Conservation (phyloP, 2,888 invertebrate species). For the Perithous albicinctus region DNA sequence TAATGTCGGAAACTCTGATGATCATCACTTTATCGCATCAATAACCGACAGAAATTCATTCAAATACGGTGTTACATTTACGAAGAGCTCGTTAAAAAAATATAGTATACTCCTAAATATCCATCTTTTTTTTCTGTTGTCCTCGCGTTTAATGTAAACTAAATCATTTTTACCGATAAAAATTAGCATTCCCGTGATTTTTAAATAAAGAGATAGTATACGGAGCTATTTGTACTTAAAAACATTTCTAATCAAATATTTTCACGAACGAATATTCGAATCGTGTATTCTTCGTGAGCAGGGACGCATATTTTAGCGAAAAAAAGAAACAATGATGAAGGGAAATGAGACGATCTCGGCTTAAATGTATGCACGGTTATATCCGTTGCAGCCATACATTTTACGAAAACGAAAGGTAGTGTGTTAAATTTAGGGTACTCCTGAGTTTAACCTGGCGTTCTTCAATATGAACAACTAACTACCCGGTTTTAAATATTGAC, state of each 20-base stretch:
- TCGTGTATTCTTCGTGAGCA: constrained; percentile 26
- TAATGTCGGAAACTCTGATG: constrained; percentile 20
- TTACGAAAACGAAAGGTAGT: constrained; percentile 4
- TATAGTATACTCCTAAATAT: constrained; percentile 58
- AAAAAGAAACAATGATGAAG: constrained; percentile 3
- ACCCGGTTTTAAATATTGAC: constrained; percentile 70
- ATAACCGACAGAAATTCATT: constrained; percentile 20
- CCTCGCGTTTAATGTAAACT: constrained; percentile 44
- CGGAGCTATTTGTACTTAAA: constrained; percentile 23
- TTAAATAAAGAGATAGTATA: constrained; percentile 25
- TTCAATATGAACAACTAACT: constrained; percentile 21
- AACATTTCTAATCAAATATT: constrained; percentile 19
- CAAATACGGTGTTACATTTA: constrained; percentile 11
- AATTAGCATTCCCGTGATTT: constrained; percentile 17
- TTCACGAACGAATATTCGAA: not conserved
- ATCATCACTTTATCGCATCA: constrained; percentile 25
- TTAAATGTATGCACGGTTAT: constrained; percentile 29
- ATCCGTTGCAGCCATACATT: constrained; percentile 23
- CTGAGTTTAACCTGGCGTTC: constrained; percentile 25
- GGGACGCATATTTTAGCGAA: constrained; percentile 8
- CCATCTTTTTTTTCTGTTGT: constrained; percentile 17
- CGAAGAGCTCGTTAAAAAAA: constrained; percentile 58
- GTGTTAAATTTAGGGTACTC: constrained; percentile 32
- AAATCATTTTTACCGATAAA: constrained; percentile 23
- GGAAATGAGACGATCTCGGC: constrained; percentile 11